Evolutionary conservation across 1,140 invertebrate genomes (phyloP), one percentile per base, ranked within the genome.

Genomic region (Theocolax elegans): DNA sequence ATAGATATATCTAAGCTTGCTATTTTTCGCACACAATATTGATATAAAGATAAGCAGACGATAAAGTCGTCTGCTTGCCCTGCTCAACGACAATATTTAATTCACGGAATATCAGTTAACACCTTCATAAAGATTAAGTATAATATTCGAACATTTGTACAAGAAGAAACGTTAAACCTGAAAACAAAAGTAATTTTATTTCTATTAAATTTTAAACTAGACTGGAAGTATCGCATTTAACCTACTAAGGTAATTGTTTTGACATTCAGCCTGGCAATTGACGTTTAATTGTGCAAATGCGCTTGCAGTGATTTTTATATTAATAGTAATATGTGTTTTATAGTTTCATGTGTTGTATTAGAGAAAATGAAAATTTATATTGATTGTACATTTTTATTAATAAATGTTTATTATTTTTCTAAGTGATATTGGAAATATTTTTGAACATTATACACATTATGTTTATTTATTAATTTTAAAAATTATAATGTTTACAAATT

Each of bases 71-170:
- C 35, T 42, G 58, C 58, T 62, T 67, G 4, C 62, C 35, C 54
- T 51, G 21, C 31, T 69, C 17, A 44, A 31, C 12, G 40, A 60
- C 23, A 58, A 25, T 4, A 19, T 27, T 67, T 46, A 48, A 59
- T 72, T 51, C 40, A 29, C 51, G 21, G 51, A 63, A n/a, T 48
- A 70, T 54, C 67, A 68, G 42, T 68, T 74, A 62, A 53, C 17
- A 44, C 23, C 23, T 19, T 53, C 29, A 19, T 49, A 46, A 48
- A 58, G 53, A 67, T 67, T 58, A 48, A 3, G 4, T 21, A 13
- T 4, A 17, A 27, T n/a, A 23, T 21, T 21, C 10, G 1, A 1
- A 25, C 1, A 13, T n/a, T 49, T 40, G 51, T 9, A 48, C n/a
- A 10, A 58, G 40, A 35, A n/a, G 27, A 51, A 23, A 9, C 29